Conservation (phyloP, 2,113 vertebrate species). For the Oophaga pumilio region DNA sequence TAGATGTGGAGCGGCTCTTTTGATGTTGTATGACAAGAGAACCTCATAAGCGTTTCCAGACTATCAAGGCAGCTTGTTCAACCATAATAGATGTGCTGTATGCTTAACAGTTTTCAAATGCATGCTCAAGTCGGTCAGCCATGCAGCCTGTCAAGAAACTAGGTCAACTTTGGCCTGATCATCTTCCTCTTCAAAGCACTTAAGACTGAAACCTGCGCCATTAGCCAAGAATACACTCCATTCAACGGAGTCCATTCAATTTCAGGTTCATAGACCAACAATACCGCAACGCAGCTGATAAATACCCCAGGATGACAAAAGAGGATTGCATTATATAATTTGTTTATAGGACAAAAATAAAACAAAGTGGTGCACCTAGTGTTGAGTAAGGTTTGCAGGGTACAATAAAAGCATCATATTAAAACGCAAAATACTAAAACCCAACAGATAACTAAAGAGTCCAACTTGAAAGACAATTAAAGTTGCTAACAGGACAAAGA, state of each 20-base stretch:
- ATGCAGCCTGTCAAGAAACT: conserved; percentile 31
- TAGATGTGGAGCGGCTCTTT: neutral
- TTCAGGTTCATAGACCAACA: neutral
- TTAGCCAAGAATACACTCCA: neutral
- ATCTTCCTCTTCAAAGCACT: conserved; percentile 32
- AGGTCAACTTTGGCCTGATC: conserved; percentile 48
- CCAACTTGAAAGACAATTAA: no score
- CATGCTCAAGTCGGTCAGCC: conserved; percentile 31
- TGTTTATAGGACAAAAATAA: neutral
- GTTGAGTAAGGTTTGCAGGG: neutral
- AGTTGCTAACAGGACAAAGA: no score
- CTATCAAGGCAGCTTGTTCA: conserved; percentile 40
- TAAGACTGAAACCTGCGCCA: neutral
- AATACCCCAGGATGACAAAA: neutral
- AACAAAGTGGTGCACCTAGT: neutral
- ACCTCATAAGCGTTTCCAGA: conserved; percentile 48
- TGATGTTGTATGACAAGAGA: conserved; percentile 5
- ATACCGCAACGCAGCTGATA: neutral
- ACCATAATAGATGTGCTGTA: neutral
- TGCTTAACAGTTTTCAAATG: conserved; percentile 26
- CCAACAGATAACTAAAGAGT: no score
- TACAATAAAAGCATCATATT: neutral
- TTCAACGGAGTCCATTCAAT: neutral
- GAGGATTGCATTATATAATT: neutral
- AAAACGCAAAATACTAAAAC: neutral